A percentile compares a stretch with the other conserved stretches of the same genome.
These are phyloP conservation scores for Physeter macrocephalus DNA, from an alignment of 2,113 vertebrate species.

Conservation along the genomic window DNA sequence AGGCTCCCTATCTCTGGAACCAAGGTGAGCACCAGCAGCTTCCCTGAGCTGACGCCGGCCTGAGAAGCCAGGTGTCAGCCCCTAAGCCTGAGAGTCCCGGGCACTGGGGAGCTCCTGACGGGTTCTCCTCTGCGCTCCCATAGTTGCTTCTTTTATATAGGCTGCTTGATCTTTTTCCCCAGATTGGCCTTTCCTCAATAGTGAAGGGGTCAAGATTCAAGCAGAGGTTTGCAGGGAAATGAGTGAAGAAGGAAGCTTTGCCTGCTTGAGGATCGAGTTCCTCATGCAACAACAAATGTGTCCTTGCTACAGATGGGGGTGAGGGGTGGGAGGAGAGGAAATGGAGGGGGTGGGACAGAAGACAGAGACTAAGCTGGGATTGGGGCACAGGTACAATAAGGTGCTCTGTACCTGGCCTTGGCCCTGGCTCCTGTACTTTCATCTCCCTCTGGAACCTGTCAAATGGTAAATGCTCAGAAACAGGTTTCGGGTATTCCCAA, in stretches of 20 bases:
- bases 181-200: background rate
- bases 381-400: too few relatives aligned
- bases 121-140: accelerated
- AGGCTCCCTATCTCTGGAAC: background rate
- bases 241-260: background rate
- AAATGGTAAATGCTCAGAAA: background rate
- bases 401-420: background rate
- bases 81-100: background rate
- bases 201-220: background rate
- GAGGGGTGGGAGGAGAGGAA: background rate
- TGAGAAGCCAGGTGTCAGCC: background rate
- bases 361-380: background rate
- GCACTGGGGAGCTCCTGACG: background rate
- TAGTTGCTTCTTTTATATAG: background rate
- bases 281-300: background rate
- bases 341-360: accelerated
- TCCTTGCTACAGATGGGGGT: too few relatives aligned
- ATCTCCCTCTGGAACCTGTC: background rate
- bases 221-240: background rate
- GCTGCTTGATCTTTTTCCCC: background rate
- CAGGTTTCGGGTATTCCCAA: background rate
- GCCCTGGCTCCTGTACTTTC: background rate
- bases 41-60: accelerated
- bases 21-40: background rate
- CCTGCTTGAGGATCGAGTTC: too few relatives aligned